Evolutionary conservation across 2,113 vertebrate species (phyloP), one percentile per base, ranked within the genome.

Genomic region (Pollimyrus isidori): DNA sequence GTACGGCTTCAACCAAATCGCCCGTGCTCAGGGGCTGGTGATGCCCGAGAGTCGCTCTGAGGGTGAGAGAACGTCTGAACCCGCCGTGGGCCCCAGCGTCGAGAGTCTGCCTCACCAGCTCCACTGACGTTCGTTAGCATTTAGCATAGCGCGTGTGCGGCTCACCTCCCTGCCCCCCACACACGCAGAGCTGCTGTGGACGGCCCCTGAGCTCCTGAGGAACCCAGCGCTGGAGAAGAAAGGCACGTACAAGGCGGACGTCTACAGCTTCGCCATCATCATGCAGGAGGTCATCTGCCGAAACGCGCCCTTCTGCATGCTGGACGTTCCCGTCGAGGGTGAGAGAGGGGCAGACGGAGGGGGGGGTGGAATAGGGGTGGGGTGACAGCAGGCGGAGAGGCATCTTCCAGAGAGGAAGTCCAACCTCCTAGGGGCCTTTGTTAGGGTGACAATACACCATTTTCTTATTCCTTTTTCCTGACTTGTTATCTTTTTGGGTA

Each of bases 251-350:
- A 0, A 35, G 0, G 97, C 95, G 0, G 98, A 99, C 1, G 92
- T 98, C 42, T 99, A 96, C 93, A 96, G 97, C 90, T 95, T 98
- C 56, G 89, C 96, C 23, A 97, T 99, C 93, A 93, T 99, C 86
- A 95, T 96, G 92, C 98, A 99, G 92, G 98, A 99, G 92, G 95
- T 99, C 1, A 96, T 98, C 89, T 94, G 95, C 50, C 95, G 98
- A 48, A 96, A 95, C 13, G 2, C 93, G 2, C 98, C 98, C 39
- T 99, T 97, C 86, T 97, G 97, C 94, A 98, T 96, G 96, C 91
- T 98, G 91, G 97, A 97, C 87, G 95, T 98, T 94, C 94, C 95
- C 0, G 83, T 96, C 0, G 94, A 96, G 83, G 97, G 98, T 98
- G 92, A 94, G 90, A 83, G 39, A 45, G 26, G 7, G 84, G 46